phyloP scores from a whole-genome alignment of 2,797 vertebrate genomes.

The Megalops cyprinoides region DNA sequence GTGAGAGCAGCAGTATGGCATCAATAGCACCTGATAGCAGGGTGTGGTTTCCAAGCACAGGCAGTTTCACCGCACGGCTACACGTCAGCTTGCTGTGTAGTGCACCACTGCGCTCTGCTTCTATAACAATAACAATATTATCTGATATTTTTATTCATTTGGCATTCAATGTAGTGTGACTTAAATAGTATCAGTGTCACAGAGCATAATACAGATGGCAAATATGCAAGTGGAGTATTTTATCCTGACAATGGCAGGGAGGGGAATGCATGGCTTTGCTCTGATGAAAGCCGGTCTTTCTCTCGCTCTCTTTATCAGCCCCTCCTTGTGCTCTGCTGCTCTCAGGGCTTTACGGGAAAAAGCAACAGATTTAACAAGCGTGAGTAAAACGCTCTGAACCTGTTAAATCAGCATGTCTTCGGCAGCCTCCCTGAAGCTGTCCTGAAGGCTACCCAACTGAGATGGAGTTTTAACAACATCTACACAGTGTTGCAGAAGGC shows the following conservation, averaged over 20 bases:
- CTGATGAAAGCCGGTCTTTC: neutral
- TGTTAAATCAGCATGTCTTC: neutral
- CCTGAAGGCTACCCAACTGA: slow-evolving; percentile 3
- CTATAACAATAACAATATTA: neutral
- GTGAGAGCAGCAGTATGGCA: slow-evolving; percentile 26
- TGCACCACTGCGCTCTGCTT: neutral
- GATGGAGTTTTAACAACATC: slow-evolving; percentile 20
- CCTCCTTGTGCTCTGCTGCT: neutral
- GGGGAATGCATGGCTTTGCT: neutral
- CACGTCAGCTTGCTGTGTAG: neutral
- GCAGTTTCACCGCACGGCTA: neutral
- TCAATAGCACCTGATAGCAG: slow-evolving; percentile 31
- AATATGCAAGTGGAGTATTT: neutral
- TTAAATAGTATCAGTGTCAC: neutral
- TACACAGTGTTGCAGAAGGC: slow-evolving; percentile 3
- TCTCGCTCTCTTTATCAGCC: neutral
- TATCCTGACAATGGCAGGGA: neutral
- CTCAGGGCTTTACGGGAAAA: slow-evolving; percentile 6
- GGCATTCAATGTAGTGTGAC: neutral
- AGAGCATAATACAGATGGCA: neutral
- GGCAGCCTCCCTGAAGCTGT: neutral
- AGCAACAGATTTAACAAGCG: neutral
- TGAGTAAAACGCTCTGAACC: neutral
- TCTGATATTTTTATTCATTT: neutral
- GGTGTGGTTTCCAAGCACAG: neutral